Evolutionary conservation across 2,888 invertebrate species (phyloP), one percentile per base, ranked within the genome.

Genomic region (Chloroclysta siterata): DNA sequence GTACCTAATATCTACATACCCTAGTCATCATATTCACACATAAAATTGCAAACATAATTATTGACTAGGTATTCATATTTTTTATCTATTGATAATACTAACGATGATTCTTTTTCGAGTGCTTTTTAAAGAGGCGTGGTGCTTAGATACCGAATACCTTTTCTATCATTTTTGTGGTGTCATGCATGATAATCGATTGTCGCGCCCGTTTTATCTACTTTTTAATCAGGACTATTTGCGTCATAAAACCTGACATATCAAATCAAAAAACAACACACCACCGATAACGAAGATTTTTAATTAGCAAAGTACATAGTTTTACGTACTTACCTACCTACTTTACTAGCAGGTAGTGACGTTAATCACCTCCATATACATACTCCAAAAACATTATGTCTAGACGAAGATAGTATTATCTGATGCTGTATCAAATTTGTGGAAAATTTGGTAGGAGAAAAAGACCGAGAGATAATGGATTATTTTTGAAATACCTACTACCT

Each of bases 401-500:
- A 58, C 66, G 41, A 48, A 53, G 47, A 56, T 51, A 52, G 58
- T 58, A 28, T 69, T 57, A 66, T 71, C 68, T 67, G 39, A 53
- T 15, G 57, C 41, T 58, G 47, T 62, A 60, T 58, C 51, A 62
- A 68, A 56, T 50, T 48, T 66, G 66, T 68, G 66, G 68, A 68
- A 68, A 66, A 57, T 59, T 46, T 11, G 13, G 15, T 68, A 36
- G 8, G 36, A 7, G 8, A 36, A 36, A 8, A 8, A 36, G 6
- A 66, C 63, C 53, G 44, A 63, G 29, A 56, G 58, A 69, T 65
- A 68, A 33, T 47, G 41, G 47, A 44, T 62, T 63, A 55, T 62
- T 68, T 61, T 67, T 39, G 51, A 66, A 66, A 44, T 53, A 1
- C 33, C 8, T 33, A 33, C 8, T 33, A 33, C 5, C 33, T 39